Percentiles rank a stretch among this genome's conserved stretches.
These are phyloP conservation scores for Microchirus variegatus DNA, from an alignment of 2,797 vertebrate genomes.

Conservation along the genomic window DNA sequence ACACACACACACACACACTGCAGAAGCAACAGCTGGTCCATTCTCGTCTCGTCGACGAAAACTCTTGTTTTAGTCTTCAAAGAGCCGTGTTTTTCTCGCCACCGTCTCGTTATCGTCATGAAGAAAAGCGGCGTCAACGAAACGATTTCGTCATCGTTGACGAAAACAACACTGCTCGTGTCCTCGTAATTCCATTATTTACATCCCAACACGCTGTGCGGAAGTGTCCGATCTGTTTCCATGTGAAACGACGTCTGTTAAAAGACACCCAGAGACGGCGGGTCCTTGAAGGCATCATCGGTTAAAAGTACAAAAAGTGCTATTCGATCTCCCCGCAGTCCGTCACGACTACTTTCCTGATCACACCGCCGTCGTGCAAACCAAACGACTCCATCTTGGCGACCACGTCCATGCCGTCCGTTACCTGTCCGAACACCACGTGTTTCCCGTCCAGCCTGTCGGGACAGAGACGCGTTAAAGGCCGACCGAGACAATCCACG, in stretches of 20 bases:
- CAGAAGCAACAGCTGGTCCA: too few relatives aligned
- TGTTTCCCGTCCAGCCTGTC: slow-evolving; percentile 94
- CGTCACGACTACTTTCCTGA: slow-evolving; percentile 90
- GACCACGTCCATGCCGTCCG: slow-evolving; percentile 90
- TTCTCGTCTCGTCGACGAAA: too few relatives aligned
- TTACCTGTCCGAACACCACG: slow-evolving; percentile 94
- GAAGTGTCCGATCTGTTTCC: not conserved
- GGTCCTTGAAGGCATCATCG: not conserved
- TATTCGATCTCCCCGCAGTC: slow-evolving; percentile 92
- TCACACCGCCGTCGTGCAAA: slow-evolving; percentile 88
- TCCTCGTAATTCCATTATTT: not conserved
- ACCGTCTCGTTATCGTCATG: too few relatives aligned
- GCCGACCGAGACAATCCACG: too few relatives aligned
- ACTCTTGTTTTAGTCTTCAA: too few relatives aligned
- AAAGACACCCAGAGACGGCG: not conserved
- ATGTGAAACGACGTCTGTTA: not conserved
- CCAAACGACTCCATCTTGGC: slow-evolving; percentile 91
- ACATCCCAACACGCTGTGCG: not conserved
- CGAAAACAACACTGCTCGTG: not conserved
- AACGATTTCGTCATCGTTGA: too few relatives aligned
- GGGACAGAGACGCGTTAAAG: too few relatives aligned
- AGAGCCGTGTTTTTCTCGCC: too few relatives aligned
- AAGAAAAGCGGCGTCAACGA: too few relatives aligned
- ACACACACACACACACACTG: too few relatives aligned
- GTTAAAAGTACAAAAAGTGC: slow-evolving; percentile 32